Evolutionary conservation across 2,113 vertebrate species (phyloP).

Genomic region (Zeus faber): DNA sequence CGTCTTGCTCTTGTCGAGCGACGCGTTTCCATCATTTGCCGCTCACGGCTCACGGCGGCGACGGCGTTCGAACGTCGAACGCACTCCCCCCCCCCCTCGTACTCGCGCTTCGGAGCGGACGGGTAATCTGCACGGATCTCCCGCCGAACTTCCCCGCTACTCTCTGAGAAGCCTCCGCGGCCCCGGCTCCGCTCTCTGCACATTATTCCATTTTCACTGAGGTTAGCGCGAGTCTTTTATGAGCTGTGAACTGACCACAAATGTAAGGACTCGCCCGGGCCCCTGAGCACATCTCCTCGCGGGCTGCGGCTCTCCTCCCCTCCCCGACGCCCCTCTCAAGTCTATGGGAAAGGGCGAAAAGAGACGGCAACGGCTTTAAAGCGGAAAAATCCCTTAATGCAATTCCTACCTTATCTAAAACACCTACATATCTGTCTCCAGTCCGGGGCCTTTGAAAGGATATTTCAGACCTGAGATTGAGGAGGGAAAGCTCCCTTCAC

Average conservation of each 20-base stretch:
- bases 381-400: slow-evolving; percentile 82
- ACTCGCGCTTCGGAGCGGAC: too few species aligned
- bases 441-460: slow-evolving; percentile 77
- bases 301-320: slow-evolving; percentile 52
- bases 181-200: slow-evolving; percentile 51
- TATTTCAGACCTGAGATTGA: slow-evolving; percentile 71
- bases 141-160: too few species aligned
- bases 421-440: slow-evolving; percentile 82
- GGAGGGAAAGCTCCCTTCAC: slow-evolving; percentile 19
- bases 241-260: slow-evolving; percentile 79
- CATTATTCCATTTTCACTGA: slow-evolving; percentile 68
- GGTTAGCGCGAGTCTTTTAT: slow-evolving; percentile 69
- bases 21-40: too few species aligned
- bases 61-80: too few species aligned
- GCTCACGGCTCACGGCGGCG: too few species aligned
- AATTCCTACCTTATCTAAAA: slow-evolving; percentile 83
- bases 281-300: slow-evolving; percentile 62
- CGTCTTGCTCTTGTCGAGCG: too few species aligned
- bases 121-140: too few species aligned
- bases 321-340: slow-evolving; percentile 59
- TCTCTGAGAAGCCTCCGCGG: slow-evolving; percentile 49
- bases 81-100: too few species aligned
- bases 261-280: slow-evolving; percentile 54
- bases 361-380: slow-evolving; percentile 73
- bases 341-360: slow-evolving; percentile 73